Evolutionary conservation across 2,888 invertebrate genomes (phyloP), one percentile per base, ranked within the genome.

Genomic region (Unio pictorum): DNA sequence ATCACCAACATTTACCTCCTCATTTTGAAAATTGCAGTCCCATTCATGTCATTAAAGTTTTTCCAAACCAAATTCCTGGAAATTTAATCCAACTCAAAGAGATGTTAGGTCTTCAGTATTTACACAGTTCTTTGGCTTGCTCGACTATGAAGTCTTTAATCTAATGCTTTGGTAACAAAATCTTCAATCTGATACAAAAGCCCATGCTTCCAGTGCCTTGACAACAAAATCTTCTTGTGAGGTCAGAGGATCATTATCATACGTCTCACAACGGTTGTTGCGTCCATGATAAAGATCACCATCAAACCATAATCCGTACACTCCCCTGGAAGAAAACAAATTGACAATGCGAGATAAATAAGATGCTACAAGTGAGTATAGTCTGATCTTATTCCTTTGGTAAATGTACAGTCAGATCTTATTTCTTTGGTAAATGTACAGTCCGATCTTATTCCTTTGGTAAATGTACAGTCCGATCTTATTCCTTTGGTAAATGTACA

Each of bases 191-290:
- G 73, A 72, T 26, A 74, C 70, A 64, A 99, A 99, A 90, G 97
- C 97, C 98, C 98, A 99, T 91, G 97, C 98, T 93, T 99, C 99
- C 88, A 99, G 92, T 86, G 95, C 96, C 92, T 97, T 97, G 85
- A 99, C 95, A 87, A 97, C 94, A 92, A 99, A 99, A 92, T 99
- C 99, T 91, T 97, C 96, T 90, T 95, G 94, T 79, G 95, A 70
- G 82, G 96, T 94, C 76, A 99, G 93, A 62, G 97, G 94, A 89
- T 97, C 97, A 92, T 99, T 99, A 88, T 95, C 95, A 91, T 97
- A 99, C 64, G 99, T 99, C 91, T 95, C 95, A 93, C 99, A 99
- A 79, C 94, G 93, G 91, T 97, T 96, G 68, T 96, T 97, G 89
- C 98, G 94, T 34, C 98, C 98, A 91, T 96, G 94, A 92, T 98